A percentile compares a stretch with the other conserved stretches of the same genome.
phyloP scores from a whole-genome alignment of 2,113 vertebrate species.

The Sceloporus tristichus region DNA sequence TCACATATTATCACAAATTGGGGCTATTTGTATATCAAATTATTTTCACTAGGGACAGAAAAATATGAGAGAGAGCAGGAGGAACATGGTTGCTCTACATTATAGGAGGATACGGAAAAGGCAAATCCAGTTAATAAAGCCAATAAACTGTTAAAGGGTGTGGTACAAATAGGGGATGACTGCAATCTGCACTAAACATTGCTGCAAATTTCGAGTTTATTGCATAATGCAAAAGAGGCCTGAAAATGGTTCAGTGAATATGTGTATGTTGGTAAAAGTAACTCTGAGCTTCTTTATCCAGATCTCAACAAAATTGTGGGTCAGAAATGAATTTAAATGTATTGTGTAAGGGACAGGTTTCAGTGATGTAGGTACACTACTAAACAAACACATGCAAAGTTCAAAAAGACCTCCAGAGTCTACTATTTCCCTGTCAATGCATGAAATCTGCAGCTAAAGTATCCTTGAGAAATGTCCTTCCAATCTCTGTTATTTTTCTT shows the following conservation, averaged over 20 bases:
- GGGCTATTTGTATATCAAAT: conserved; percentile 65
- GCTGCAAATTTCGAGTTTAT: conserved; percentile 40
- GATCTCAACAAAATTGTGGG: not conserved
- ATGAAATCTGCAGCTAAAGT: too few relatives aligned
- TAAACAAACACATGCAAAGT: too few relatives aligned
- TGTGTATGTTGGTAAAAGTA: conserved; percentile 14
- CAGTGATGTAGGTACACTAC: too few relatives aligned
- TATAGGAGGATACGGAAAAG: conserved; percentile 62
- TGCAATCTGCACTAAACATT: conserved; percentile 49
- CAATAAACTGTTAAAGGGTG: conserved; percentile 46
- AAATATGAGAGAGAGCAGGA: conserved; percentile 59
- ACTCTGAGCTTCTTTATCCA: not conserved
- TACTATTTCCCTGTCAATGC: too few relatives aligned
- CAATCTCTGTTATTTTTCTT: too few relatives aligned
- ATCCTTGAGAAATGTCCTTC: too few relatives aligned
- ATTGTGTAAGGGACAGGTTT: too few relatives aligned
- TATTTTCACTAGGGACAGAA: conserved; percentile 62
- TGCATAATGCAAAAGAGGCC: conserved; percentile 27
- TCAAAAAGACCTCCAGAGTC: too few relatives aligned
- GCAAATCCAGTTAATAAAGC: conserved; percentile 60
- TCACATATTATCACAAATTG: conserved; percentile 59
- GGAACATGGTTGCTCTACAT: conserved; percentile 56
- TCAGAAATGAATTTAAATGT: not conserved
- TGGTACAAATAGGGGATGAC: conserved; percentile 41
- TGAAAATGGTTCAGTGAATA: conserved; percentile 52